Evolutionary conservation across 2,888 invertebrate species (phyloP).

Genomic region (Andrena bucephala): DNA sequence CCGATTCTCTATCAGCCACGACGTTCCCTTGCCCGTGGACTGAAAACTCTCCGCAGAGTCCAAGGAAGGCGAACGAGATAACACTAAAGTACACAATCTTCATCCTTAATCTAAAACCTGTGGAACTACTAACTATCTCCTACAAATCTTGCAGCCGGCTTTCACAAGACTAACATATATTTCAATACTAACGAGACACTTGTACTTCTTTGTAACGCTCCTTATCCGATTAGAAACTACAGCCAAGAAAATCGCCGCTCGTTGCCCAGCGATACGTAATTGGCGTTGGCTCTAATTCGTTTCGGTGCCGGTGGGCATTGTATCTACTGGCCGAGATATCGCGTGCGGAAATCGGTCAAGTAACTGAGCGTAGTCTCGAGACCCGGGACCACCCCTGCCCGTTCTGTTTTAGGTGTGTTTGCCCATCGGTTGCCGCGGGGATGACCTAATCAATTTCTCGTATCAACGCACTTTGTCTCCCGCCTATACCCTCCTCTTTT

Average conservation of each 20-base stretch:
- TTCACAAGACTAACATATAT: not conserved
- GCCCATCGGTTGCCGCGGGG: conserved; percentile 83
- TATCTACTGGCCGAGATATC: conserved; percentile 35
- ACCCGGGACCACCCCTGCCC: conserved; percentile 13
- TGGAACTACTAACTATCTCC: not conserved
- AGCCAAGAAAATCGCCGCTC: not conserved
- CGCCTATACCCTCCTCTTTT: not conserved
- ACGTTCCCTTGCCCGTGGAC: not conserved
- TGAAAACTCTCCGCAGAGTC: not conserved
- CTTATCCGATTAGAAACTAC: not conserved
- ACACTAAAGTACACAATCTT: not conserved
- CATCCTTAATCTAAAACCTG: conserved; percentile 11
- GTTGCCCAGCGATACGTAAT: not conserved
- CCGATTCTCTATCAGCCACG: not conserved
- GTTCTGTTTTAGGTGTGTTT: conserved; percentile 77
- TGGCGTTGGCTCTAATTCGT: not conserved
- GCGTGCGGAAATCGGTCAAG: conserved; percentile 57
- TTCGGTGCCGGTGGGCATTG: conserved; percentile 1
- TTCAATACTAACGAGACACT: not conserved
- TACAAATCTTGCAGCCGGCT: not conserved
- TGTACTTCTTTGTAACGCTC: not conserved
- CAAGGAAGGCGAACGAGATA: conserved; percentile 9
- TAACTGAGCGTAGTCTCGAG: conserved; percentile 56
- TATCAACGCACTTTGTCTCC: conserved; percentile 27
- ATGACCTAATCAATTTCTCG: conserved; percentile 81